Percentiles rank a stretch among this genome's conserved stretches.
These are phyloP conservation scores for Phrynocephalus forsythii DNA, from an alignment of 2,797 vertebrate genomes.

Conservation along the genomic window DNA sequence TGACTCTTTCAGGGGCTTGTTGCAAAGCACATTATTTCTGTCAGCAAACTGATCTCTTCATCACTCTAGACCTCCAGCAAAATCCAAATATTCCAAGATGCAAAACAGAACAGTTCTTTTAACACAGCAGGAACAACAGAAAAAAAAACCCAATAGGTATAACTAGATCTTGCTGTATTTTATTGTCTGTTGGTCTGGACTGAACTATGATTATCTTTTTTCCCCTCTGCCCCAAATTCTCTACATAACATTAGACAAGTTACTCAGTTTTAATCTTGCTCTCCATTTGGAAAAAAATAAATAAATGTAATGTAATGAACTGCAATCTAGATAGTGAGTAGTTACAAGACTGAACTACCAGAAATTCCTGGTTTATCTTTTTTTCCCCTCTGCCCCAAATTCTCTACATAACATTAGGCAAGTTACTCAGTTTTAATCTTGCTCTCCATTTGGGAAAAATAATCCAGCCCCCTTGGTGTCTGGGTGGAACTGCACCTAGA, in stretches of 20 bases:
- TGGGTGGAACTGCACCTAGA: too few species aligned
- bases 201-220: too few species aligned
- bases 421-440: neutral
- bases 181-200: too few species aligned
- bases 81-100: neutral
- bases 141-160: neutral
- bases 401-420: neutral
- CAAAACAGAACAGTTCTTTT: neutral
- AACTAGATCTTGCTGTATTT: too few species aligned
- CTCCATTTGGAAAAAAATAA: too few species aligned
- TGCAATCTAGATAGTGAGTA: too few species aligned
- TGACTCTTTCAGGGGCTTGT: neutral
- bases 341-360: neutral
- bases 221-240: too few species aligned
- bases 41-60: neutral
- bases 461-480: too few species aligned
- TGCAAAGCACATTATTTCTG: neutral
- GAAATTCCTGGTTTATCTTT: neutral
- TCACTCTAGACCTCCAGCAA: neutral
- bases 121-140: neutral
- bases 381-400: neutral
- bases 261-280: too few species aligned
- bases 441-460: too few species aligned
- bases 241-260: too few species aligned
- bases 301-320: too few species aligned